phyloP scores from a whole-genome alignment of 2,797 vertebrate species.

The Pteronotus mesoamericanus region DNA sequence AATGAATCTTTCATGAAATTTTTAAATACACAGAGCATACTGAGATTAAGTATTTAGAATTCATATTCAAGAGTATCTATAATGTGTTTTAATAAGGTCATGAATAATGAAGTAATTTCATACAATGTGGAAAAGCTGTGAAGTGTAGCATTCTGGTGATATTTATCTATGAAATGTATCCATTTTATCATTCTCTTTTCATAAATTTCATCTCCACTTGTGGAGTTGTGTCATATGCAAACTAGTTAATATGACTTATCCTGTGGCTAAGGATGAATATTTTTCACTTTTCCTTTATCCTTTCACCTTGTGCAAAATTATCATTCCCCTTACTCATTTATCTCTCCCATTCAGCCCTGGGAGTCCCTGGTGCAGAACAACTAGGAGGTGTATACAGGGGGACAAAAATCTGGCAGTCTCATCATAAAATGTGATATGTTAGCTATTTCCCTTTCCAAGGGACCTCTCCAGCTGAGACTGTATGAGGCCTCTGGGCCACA shows the following conservation, averaged over 20 bases:
- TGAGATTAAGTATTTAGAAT: slow-evolving; percentile 61
- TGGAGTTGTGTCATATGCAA: slow-evolving; percentile 8
- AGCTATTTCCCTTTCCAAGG: slow-evolving; percentile 57
- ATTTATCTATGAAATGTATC: slow-evolving; percentile 61
- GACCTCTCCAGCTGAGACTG: slow-evolving; percentile 60
- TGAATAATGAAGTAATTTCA: slow-evolving; percentile 70
- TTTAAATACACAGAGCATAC: slow-evolving; percentile 52
- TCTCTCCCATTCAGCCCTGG: slow-evolving; percentile 48
- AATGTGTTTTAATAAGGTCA: slow-evolving; percentile 66
- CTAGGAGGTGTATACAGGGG: neutral
- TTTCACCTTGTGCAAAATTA: slow-evolving; percentile 63
- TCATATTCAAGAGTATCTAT: slow-evolving; percentile 38
- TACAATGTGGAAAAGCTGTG: slow-evolving; percentile 54
- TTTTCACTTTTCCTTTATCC: slow-evolving; percentile 61
- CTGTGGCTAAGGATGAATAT: slow-evolving; percentile 40
- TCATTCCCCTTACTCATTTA: slow-evolving; percentile 58
- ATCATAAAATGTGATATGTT: slow-evolving; percentile 62
- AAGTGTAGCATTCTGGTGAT: slow-evolving; percentile 55
- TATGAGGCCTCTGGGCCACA: slow-evolving; percentile 48
- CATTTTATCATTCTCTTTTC: slow-evolving; percentile 55
- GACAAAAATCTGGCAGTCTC: slow-evolving; percentile 58
- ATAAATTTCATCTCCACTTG: slow-evolving; percentile 65
- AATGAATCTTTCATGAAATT: slow-evolving; percentile 38
- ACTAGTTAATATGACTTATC: slow-evolving; percentile 70
- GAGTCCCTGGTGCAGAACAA: slow-evolving; percentile 38